Conservation (phyloP, 2,797 vertebrate genomes). For the Carcharodon carcharias region DNA sequence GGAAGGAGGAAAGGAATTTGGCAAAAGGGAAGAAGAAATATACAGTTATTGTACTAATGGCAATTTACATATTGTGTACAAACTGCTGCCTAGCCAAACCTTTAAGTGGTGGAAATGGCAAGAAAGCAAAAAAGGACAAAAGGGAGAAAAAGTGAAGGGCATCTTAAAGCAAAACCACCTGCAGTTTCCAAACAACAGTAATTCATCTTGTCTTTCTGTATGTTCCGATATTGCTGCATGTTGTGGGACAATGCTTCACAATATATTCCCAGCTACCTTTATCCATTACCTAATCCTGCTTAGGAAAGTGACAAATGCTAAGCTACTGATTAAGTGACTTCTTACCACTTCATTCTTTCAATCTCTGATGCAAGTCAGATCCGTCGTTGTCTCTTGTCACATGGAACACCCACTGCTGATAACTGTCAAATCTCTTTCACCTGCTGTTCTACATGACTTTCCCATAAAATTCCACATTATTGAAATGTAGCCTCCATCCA, state of each 20-base stretch:
- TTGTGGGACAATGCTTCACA: not conserved
- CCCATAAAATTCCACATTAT: not conserved
- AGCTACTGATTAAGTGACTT: too few species aligned
- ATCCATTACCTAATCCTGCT: not conserved
- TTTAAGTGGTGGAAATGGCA: not conserved
- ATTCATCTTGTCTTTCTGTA: not conserved
- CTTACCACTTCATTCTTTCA: not conserved
- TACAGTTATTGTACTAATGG: not conserved
- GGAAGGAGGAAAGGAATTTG: not conserved
- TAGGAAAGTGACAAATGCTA: too few species aligned
- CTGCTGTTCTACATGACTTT: not conserved
- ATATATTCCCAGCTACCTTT: not conserved
- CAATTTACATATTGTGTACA: not conserved
- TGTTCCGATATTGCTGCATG: not conserved
- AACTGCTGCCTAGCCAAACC: not conserved
- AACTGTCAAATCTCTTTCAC: not conserved
- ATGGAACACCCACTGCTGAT: not conserved
- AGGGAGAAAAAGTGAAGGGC: not conserved
- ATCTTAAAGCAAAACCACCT: not conserved
- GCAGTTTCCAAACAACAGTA: not conserved
- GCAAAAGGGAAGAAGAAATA: not conserved
- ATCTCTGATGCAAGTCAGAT: not conserved
- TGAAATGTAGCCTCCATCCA: conserved; percentile 1
- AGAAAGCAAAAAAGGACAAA: not conserved
- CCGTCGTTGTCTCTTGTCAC: not conserved